Evolutionary conservation across 2,113 vertebrate genomes (phyloP).

Genomic region (Perca flavescens): DNA sequence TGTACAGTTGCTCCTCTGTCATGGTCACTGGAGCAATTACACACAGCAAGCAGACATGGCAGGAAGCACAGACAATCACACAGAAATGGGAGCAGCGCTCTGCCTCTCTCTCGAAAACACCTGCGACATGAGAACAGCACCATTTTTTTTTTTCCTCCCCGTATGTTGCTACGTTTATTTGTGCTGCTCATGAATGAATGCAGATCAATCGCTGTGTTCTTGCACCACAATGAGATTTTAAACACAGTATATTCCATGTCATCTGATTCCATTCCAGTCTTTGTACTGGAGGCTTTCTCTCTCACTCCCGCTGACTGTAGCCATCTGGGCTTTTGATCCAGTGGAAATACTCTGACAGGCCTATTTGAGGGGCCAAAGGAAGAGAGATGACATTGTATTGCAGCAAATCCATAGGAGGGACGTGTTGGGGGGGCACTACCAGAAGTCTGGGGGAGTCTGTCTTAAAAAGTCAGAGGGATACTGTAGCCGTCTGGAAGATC

Average conservation of each 20-base stretch:
- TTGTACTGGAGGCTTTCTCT: slow-evolving; percentile 48
- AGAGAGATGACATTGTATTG: slow-evolving; percentile 67
- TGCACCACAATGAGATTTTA: slow-evolving; percentile 56
- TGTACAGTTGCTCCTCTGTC: slow-evolving; percentile 48
- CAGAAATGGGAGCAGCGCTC: slow-evolving; percentile 23
- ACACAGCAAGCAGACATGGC: slow-evolving; percentile 24
- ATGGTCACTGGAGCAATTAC: slow-evolving; percentile 49
- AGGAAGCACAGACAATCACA: slow-evolving; percentile 4
- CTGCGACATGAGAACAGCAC: slow-evolving; percentile 13
- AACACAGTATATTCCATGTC: slow-evolving; percentile 49
- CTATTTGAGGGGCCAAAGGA: slow-evolving; percentile 59
- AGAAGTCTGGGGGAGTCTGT: slow-evolving; percentile 42
- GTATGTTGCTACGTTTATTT: slow-evolving; percentile 20
- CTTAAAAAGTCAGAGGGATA: slow-evolving; percentile 48
- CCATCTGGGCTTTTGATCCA: slow-evolving; percentile 73
- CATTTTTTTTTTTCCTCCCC: slow-evolving; percentile 1
- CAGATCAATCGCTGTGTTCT: slow-evolving; percentile 29
- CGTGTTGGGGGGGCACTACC: slow-evolving; percentile 45
- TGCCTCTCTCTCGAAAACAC: slow-evolving; percentile 30
- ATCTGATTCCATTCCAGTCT: slow-evolving; percentile 57
- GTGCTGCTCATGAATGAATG: slow-evolving; percentile 38
- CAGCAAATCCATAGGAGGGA: slow-evolving; percentile 58
- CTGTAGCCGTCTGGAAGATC: slow-evolving; percentile 57
- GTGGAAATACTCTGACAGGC: slow-evolving; percentile 65
- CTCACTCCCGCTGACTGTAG: slow-evolving; percentile 60